These are phyloP conservation scores for Pollenia labialis DNA, from an alignment of 2,888 invertebrate genomes.

Conservation along the genomic window DNA sequence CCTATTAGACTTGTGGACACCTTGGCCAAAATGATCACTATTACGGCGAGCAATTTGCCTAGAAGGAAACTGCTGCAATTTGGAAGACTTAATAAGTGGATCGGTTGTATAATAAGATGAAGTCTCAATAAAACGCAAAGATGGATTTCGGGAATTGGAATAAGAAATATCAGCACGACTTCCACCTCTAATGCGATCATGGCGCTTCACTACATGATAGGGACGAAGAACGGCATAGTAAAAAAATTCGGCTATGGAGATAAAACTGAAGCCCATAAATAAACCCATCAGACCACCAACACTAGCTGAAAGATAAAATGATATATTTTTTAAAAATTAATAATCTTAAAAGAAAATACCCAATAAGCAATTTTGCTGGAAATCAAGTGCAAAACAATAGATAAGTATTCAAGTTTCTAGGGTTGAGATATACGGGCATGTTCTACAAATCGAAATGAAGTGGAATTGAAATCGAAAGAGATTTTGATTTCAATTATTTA, in stretches of 20 bases:
- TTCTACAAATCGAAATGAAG: too few relatives aligned
- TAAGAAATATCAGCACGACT: background rate
- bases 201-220: conserved; percentile 76
- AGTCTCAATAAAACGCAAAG: conserved; percentile 35
- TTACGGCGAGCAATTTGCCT: conserved; percentile 32
- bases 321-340: background rate
- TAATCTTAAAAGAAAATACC: background rate
- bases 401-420: too few relatives aligned
- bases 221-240: conserved; percentile 88
- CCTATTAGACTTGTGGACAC: background rate
- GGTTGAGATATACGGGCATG: too few relatives aligned
- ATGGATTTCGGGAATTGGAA: conserved; percentile 27
- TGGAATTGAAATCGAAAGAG: too few relatives aligned
- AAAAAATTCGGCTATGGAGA: conserved; percentile 89
- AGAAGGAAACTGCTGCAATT: conserved; percentile 43
- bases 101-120: conserved; percentile 37
- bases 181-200: conserved; percentile 50
- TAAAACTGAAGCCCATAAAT: conserved; percentile 91
- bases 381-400: too few relatives aligned
- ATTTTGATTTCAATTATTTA: too few relatives aligned
- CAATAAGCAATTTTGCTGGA: too few relatives aligned
- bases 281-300: conserved; percentile 91
- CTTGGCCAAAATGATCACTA: conserved; percentile 10
- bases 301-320: conserved; percentile 86
- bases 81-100: conserved; percentile 10